Evolutionary conservation across 2,113 vertebrate species (phyloP).

Genomic region (Mastomys coucha): DNA sequence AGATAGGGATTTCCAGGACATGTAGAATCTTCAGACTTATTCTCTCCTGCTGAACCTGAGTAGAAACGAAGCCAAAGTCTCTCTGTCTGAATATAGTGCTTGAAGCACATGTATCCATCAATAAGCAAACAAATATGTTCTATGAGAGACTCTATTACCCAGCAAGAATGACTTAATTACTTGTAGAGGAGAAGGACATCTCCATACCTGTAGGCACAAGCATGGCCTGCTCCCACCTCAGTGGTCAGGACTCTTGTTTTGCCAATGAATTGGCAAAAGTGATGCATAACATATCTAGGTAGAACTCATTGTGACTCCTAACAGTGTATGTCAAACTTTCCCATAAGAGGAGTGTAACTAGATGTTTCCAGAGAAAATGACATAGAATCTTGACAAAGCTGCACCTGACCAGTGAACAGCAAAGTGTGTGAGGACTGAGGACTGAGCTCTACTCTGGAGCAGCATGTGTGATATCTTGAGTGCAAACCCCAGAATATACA

Average conservation of each 20-base stretch:
- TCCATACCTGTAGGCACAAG: neutral
- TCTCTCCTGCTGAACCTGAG: neutral
- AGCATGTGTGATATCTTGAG: neutral
- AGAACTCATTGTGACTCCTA: neutral
- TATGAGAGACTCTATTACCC: neutral
- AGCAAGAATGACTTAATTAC: neutral
- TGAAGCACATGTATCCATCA: neutral
- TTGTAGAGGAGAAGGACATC: neutral
- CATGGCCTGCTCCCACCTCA: neutral
- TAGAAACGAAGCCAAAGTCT: neutral
- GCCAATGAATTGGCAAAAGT: neutral
- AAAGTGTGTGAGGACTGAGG: neutral
- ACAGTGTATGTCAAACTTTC: neutral
- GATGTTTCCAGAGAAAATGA: neutral
- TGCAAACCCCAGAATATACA: neutral
- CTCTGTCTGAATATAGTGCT: neutral
- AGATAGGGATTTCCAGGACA: conserved; percentile 10
- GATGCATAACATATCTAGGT: neutral
- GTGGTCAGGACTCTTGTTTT: neutral
- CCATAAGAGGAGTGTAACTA: neutral
- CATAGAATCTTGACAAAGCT: neutral
- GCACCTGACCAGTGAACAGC: neutral
- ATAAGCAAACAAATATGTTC: neutral
- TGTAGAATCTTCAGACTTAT: neutral
- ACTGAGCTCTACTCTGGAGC: neutral